Percentiles rank a stretch among this genome's conserved stretches.
Conservation (phyloP, 2,888 invertebrate genomes). For the Scaptomyza polygonia region DNA sequence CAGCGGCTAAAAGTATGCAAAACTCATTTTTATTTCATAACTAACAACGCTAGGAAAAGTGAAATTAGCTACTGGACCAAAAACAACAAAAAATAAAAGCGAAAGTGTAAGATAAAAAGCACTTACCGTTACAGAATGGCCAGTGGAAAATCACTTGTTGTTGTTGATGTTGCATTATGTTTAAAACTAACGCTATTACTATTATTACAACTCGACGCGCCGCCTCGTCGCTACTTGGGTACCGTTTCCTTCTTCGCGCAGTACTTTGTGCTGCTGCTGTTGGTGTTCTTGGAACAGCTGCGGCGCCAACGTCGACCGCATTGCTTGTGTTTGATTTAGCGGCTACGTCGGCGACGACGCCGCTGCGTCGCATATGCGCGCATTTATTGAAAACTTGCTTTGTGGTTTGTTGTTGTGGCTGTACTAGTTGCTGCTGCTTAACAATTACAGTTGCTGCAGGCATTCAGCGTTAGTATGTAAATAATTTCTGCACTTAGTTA, state of each 20-base stretch:
- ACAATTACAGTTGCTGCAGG: slow-evolving; percentile 65
- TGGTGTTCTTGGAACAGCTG: slow-evolving; percentile 23
- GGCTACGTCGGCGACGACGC: slow-evolving; percentile 48
- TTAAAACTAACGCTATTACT: slow-evolving; percentile 73
- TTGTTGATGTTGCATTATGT: slow-evolving; percentile 64
- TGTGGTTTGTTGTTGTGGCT: slow-evolving; percentile 21
- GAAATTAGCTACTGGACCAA: slow-evolving; percentile 32
- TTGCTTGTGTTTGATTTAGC: slow-evolving; percentile 36
- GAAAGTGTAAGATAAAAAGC: slow-evolving; percentile 2
- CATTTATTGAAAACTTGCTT: slow-evolving; percentile 59
- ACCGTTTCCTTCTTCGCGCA: neutral
- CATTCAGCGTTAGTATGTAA: slow-evolving; percentile 64
- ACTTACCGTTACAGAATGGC: slow-evolving; percentile 68
- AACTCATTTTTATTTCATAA: slow-evolving; percentile 33
- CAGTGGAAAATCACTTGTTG: slow-evolving; percentile 27
- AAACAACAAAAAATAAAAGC: slow-evolving; percentile 1
- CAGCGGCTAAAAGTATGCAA: slow-evolving; percentile 60
- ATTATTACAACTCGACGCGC: slow-evolving; percentile 62
- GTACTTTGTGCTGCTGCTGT: neutral
- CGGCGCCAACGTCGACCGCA: slow-evolving; percentile 46
- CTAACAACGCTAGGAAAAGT: slow-evolving; percentile 32
- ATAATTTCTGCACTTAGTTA: slow-evolving; percentile 44
- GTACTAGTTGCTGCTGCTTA: slow-evolving; percentile 46
- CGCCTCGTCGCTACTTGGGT: slow-evolving; percentile 21
- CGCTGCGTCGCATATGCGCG: slow-evolving; percentile 55